Evolutionary conservation across 2,888 invertebrate species (phyloP).

Genomic region (Aspidapion aeneum): DNA sequence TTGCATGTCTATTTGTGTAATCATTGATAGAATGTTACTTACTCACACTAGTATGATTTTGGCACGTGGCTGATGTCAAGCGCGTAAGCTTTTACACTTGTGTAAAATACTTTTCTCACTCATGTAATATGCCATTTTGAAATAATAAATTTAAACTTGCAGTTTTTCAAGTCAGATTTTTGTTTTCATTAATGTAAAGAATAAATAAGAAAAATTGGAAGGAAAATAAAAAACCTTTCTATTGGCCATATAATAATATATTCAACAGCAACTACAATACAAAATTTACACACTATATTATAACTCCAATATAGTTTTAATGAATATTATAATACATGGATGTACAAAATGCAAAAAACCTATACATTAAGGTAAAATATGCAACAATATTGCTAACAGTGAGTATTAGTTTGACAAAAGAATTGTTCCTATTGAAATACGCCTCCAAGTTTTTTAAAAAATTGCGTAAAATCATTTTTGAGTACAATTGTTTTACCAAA

Average conservation of each 20-base stretch:
- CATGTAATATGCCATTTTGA: no score
- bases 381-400: constrained; percentile 53
- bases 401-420: neutral
- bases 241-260: constrained; percentile 71
- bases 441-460: no score
- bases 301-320: constrained; percentile 56
- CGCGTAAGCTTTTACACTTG: no score
- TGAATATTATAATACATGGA: constrained; percentile 52
- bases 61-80: no score
- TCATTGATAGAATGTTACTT: no score
- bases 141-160: no score
- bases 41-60: no score
- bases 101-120: no score
- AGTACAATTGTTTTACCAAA: neutral
- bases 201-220: no score
- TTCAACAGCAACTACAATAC: constrained; percentile 72
- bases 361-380: constrained; percentile 48
- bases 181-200: neutral
- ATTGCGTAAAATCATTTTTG: neutral
- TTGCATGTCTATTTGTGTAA: no score
- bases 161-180: no score
- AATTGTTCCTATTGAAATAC: neutral
- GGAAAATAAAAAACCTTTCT: constrained; percentile 53
- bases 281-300: constrained; percentile 68
- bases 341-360: constrained; percentile 45